Evolutionary conservation across 2,113 vertebrate species (phyloP).

Genomic region (Phyllostomus discolor): DNA sequence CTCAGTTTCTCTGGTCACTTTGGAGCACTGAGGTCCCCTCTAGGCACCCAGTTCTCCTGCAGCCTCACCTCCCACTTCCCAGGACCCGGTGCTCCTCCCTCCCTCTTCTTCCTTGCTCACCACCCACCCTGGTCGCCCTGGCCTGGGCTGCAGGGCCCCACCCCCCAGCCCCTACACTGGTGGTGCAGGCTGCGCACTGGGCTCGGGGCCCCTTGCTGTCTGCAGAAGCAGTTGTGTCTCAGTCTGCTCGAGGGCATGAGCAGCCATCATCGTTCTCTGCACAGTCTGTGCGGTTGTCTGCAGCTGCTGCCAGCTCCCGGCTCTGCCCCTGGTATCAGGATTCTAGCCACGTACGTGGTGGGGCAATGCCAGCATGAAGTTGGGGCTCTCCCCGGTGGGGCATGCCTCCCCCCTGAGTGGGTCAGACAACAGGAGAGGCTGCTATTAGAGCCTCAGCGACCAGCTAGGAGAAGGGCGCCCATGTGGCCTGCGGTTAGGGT

Average conservation of each 20-base stretch:
- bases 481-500: neutral
- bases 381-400: neutral
- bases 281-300: neutral
- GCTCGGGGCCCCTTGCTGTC: too few species aligned
- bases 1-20: fast-evolving
- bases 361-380: fast-evolving
- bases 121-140: too few species aligned
- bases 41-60: neutral
- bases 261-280: fast-evolving
- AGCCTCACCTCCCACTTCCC: neutral
- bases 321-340: neutral
- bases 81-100: neutral
- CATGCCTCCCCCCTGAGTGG: neutral
- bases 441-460: neutral
- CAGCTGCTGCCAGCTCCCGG: neutral
- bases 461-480: neutral
- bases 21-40: fast-evolving
- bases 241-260: too few species aligned
- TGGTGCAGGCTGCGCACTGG: neutral
- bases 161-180: fast-evolving
- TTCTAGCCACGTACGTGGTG: neutral
- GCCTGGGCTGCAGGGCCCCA: neutral
- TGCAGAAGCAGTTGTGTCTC: neutral
- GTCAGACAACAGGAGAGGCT: neutral
- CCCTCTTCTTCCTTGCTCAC: neutral